Base-by-base conservation (phyloP, 2,797 vertebrate species). In the Choloepus didactylus region DNA sequence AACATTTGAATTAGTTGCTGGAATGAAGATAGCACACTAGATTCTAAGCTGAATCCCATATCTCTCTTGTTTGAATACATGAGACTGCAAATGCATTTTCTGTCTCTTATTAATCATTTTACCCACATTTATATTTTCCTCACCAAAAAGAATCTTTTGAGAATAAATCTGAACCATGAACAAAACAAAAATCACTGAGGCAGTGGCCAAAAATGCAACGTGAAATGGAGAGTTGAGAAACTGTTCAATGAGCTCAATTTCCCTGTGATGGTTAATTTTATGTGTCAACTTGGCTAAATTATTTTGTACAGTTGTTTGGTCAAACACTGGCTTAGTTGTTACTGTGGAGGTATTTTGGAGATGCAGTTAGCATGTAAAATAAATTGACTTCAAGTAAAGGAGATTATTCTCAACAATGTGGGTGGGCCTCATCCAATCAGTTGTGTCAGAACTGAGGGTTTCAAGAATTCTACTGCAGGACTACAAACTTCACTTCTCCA, bases 11-110 rank as follows among this genome's bases (percentile, higher is more conserved):
- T 76, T 85, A 87, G 18, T 72, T 67, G 67, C 10, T 81, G 29
- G 27, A 84, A 51, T 18, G 89, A 77, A 3, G 9, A 8, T 64
- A 29, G 12, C 6, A 18, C 9, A 11, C 23, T 25, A 44, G 35
- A 51, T 93, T 4, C 56, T 92, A n/a, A 44, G 12, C 35, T 4
- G 11, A 0, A 79, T 89, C 76, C 23, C 23, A 49, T n/a, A 85
- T 27, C n/a, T 38, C 14, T 70, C 4, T 80, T 93, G 41, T 75
- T 81, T 54, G 25, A 88, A 41, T 70, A 35, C 8, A 31, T 85
- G 56, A 94, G 86, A 73, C 29, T 56, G 10, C 38, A 88, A 77
- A 93, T 4, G 69, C 56, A 21, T 83, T 91, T 91, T 95, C 35
- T 81, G 49, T 89, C 31, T 29, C 1, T 25, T 54, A 56, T 60